Evolutionary conservation across 2,888 invertebrate species (phyloP), one percentile per base, ranked within the genome.

Genomic region (Antitype chi): DNA sequence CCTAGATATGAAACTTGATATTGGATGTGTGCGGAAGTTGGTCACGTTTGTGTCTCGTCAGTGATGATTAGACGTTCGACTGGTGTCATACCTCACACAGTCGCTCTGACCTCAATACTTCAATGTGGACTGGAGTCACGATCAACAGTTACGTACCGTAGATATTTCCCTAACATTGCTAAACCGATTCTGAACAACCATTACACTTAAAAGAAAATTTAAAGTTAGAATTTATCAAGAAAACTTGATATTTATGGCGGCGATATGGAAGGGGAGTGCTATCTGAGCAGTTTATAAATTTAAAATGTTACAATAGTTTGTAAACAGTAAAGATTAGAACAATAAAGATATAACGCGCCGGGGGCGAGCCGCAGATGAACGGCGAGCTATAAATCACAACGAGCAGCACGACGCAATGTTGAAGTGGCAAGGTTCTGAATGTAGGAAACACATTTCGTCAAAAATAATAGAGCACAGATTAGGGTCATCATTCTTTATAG

Each of bases 291-390:
- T 81, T 84, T 66, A 84, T 76, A 80, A 77, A 83, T 88, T 87
- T 79, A 86, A 85, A 88, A 89, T 87, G 71, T 69, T 80, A 87
- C 86, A 87, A 85, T 87, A 80, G 82, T 87, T 87, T 87, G 87
- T 86, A 88, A 89, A 88, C 85, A 85, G 76, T 70, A 59, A 73
- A 87, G 87, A 87, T 87, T 83, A 81, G 69, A 78, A 86, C 88
- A 86, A 90, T 90, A 89, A 87, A 89, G 90, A 88, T 89, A 88
- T 84, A 85, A 75, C 47, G 67, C 69, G 72, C 83, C 70, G 70
- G 70, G 78, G 84, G 84, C 75, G 71, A 53, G 78, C 78, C 76
- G 76, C 84, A 85, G 76, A 80, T 78, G 70, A 71, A 43, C 70
- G 63, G 43, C 25, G 66, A 23, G 66, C 76, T 52, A 78, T 84